Evolutionary conservation across 2,888 invertebrate genomes (phyloP), one percentile per base, ranked within the genome.

Genomic region (Hyposoter dolosus): DNA sequence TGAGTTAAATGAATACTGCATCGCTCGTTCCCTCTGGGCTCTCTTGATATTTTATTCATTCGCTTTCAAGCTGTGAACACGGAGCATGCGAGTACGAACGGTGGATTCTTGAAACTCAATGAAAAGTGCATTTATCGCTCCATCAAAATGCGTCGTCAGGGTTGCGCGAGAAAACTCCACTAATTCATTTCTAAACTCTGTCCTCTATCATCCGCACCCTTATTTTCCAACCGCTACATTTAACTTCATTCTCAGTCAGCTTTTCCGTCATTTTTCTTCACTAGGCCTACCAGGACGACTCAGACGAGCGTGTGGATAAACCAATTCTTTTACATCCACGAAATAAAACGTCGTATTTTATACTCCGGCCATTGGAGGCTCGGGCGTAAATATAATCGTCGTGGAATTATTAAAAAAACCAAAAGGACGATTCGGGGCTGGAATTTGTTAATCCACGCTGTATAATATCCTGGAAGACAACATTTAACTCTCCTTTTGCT

Each of bases 31-130:
- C 74, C 60, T 82, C 28, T 63, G 72, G 45, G 68, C 65, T 45
- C 43, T n/a, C 19, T 76, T 77, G 10, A 32, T 63, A 45, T 79
- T 74, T 60, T 15, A 76, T 71, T 45, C n/a, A 65, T 79, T 19
- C 28, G 68, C 32, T 23, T 23, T 23, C 40, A 71, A 60, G 56
- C 19, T 43, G 17, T 17, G 66, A 17, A 60, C 50, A 53, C 12
- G 19, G 56, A 53, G 63, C 40, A 47, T 28, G 28, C 53, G 86
- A 76, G 83, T 83, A 68, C 68, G 76, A 86, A 84, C 86, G 81
- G 74, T 66, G 65, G 28, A 90, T 92, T 93, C 92, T 91, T 92
- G 85, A 90, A 93, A 93, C 92, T 92, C 93, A 92, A 93, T 94
- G 93, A 92, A 94, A 93, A 94, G 93, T 93, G 93, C 91, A 76